Conservation (phyloP, 2,797 vertebrate genomes). For the Atherinosoma microstoma region DNA sequence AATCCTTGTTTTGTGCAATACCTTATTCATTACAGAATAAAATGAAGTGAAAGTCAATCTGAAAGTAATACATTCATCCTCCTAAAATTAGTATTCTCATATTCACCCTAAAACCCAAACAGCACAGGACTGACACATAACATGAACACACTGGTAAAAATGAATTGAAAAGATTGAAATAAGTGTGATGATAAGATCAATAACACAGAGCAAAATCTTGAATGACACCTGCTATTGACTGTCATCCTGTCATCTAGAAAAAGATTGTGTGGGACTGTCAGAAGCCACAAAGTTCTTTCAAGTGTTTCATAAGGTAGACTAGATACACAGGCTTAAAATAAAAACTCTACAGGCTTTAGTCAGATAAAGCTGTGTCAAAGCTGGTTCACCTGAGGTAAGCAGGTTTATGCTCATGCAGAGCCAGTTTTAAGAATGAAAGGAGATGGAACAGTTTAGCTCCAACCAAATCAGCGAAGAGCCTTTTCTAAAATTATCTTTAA, state of each 20-base stretch:
- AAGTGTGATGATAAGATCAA: conserved; percentile 19
- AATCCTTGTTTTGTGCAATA: conserved; percentile 50
- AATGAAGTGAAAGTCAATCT: conserved; percentile 64
- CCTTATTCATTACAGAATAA: conserved; percentile 43
- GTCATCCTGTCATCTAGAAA: conserved; percentile 28
- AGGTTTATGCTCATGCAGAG: neutral
- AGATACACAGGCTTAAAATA: conserved; percentile 1
- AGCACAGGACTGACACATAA: conserved; percentile 35
- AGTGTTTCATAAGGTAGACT: neutral
- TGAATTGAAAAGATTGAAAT: neutral
- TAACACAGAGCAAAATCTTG: neutral
- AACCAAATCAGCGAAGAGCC: neutral
- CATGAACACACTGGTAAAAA: conserved; percentile 3
- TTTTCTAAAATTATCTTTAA: neutral
- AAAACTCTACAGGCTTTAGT: neutral
- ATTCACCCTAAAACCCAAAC: conserved; percentile 9
- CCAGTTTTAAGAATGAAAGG: no score
- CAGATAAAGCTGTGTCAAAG: neutral
- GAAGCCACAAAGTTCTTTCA: conserved; percentile 4
- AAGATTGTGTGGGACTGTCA: conserved; percentile 22
- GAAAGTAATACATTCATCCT: conserved; percentile 48
- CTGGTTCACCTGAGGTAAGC: neutral
- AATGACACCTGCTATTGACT: neutral
- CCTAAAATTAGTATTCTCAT: conserved; percentile 41
- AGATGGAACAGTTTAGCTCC: neutral